Conservation (phyloP, 1,140 invertebrate species). For the Vollenhovia emeryi region DNA sequence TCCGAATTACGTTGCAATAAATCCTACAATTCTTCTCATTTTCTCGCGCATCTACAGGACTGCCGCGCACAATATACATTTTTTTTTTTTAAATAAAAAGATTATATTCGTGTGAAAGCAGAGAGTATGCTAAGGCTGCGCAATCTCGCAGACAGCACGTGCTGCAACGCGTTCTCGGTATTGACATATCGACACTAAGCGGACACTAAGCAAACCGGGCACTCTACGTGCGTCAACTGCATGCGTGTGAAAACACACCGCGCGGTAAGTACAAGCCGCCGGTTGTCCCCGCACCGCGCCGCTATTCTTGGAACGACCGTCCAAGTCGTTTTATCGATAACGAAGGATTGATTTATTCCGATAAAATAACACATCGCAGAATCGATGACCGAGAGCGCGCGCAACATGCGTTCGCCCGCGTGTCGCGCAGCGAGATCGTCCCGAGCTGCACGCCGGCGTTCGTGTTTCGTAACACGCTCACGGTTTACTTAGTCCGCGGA, state of each 20-base stretch:
- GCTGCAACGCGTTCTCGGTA: constrained; percentile 50
- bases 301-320: constrained; percentile 66
- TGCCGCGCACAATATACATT: not conserved
- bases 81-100: no score
- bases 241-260: constrained; percentile 66
- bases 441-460: not conserved
- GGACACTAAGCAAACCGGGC: constrained; percentile 50
- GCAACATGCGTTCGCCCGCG: not conserved
- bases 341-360: constrained; percentile 59
- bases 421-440: not conserved
- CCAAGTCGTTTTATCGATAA: constrained; percentile 63
- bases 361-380: constrained; percentile 34
- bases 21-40: not conserved
- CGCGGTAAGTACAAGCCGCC: constrained; percentile 54
- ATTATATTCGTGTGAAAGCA: not conserved
- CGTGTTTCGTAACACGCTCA: constrained; percentile 20
- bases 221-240: constrained; percentile 51
- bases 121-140: constrained; percentile 43
- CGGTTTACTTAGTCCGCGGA: constrained; percentile 23
- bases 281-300: not conserved
- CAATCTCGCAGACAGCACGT: constrained; percentile 41
- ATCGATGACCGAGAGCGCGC: constrained; percentile 6
- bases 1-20: not conserved
- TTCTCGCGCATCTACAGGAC: not conserved
- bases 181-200: constrained; percentile 57